Evolutionary conservation across 2,113 vertebrate genomes (phyloP).

Genomic region (Lepisosteus osseus): DNA sequence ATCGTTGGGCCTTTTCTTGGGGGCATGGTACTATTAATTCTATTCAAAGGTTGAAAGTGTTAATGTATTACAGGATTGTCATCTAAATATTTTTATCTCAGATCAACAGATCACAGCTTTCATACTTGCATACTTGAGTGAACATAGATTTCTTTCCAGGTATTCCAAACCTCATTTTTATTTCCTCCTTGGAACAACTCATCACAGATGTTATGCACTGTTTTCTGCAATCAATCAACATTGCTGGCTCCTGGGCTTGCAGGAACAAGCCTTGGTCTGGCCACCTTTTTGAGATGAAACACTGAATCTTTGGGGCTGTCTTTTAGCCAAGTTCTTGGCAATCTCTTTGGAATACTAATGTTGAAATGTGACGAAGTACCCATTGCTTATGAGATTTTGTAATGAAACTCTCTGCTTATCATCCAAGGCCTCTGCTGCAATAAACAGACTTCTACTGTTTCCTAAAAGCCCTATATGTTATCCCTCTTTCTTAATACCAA

Average conservation of each 20-base stretch:
- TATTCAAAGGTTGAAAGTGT: too few relatives aligned
- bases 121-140: too few relatives aligned
- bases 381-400: conserved; percentile 29
- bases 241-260: conserved; percentile 16
- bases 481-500: not conserved
- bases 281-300: conserved; percentile 34
- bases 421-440: conserved; percentile 34
- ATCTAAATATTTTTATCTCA: too few relatives aligned
- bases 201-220: too few relatives aligned
- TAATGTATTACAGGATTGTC: too few relatives aligned
- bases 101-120: too few relatives aligned
- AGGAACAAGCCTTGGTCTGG: conserved; percentile 29
- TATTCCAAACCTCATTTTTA: too few relatives aligned
- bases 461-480: conserved; percentile 29
- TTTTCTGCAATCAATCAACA: conserved; percentile 15
- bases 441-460: conserved; percentile 33
- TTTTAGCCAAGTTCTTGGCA: conserved; percentile 26
- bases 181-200: too few relatives aligned
- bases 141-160: too few relatives aligned
- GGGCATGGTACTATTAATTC: too few relatives aligned
- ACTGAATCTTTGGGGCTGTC: conserved; percentile 37
- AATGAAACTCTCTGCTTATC: conserved; percentile 36
- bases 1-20: too few relatives aligned
- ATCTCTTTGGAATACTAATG: conserved; percentile 57
- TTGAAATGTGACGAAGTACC: conserved; percentile 37